These are phyloP conservation scores for Halictus rubicundus DNA, from an alignment of 1,140 invertebrate genomes.

Conservation along the genomic window DNA sequence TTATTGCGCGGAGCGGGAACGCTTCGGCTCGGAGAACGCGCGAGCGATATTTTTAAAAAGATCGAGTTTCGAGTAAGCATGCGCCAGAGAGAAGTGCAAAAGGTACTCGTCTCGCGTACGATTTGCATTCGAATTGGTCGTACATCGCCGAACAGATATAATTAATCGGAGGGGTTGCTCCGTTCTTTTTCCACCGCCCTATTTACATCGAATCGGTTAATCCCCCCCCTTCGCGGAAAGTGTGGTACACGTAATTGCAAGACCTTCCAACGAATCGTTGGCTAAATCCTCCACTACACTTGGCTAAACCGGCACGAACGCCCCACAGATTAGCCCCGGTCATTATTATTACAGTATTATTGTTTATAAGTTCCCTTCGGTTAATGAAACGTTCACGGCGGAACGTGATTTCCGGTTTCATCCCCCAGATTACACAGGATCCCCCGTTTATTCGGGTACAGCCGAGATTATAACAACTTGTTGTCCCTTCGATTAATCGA, in stretches of 20 bases:
- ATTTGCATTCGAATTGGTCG: background rate
- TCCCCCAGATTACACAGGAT: conserved; percentile 28
- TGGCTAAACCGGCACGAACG: background rate
- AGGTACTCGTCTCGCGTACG: too few species aligned
- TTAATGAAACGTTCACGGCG: conserved; percentile 32
- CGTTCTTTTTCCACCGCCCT: background rate
- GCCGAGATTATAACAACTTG: conserved; percentile 59
- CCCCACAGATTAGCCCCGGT: conserved; percentile 1
- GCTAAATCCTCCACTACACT: background rate
- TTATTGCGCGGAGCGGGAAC: too few species aligned
- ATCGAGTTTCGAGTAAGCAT: too few species aligned
- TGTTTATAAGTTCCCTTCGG: conserved; percentile 40
- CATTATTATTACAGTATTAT: conserved; percentile 29
- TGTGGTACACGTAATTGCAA: background rate
- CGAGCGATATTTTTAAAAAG: too few species aligned
- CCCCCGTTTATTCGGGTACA: conserved; percentile 45
- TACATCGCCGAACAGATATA: background rate
- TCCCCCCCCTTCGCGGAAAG: background rate
- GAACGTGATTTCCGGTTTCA: conserved; percentile 35
- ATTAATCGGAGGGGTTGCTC: background rate
- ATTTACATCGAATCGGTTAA: background rate
- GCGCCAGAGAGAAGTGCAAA: too few species aligned
- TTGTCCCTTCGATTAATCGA: conserved; percentile 65
- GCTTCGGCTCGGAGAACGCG: background rate
- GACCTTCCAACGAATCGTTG: conserved; percentile 9